Percentiles rank a stretch among this genome's conserved stretches.
These are phyloP conservation scores for Drosophila subpulchrella DNA, from an alignment of 1,140 invertebrate species.

Conservation along the genomic window DNA sequence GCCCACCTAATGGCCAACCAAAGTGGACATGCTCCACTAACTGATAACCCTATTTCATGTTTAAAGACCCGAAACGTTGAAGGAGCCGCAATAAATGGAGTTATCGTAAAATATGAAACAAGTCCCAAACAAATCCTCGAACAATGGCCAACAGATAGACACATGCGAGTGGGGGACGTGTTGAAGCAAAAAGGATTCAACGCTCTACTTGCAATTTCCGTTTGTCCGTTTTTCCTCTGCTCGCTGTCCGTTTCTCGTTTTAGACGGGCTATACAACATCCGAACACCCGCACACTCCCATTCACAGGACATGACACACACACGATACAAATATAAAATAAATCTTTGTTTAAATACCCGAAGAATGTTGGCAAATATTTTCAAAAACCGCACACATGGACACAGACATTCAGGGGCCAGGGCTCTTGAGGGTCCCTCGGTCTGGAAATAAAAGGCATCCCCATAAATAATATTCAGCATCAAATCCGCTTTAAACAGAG, in stretches of 20 bases:
- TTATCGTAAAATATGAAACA: slow-evolving; percentile 81
- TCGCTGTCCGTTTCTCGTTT: slow-evolving; percentile 39
- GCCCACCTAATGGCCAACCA: slow-evolving; percentile 7
- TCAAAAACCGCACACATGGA: slow-evolving; percentile 39
- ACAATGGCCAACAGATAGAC: slow-evolving; percentile 62
- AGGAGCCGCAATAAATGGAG: slow-evolving; percentile 67
- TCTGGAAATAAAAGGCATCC: slow-evolving; percentile 66
- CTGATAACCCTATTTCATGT: slow-evolving; percentile 71
- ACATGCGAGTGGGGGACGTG: slow-evolving; percentile 51
- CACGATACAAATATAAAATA: slow-evolving; percentile 74
- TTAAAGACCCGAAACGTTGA: slow-evolving; percentile 58
- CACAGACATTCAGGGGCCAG: slow-evolving; percentile 7
- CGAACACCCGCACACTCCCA: background rate
- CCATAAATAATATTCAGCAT: slow-evolving; percentile 79
- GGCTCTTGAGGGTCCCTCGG: slow-evolving; percentile 62
- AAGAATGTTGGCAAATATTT: slow-evolving; percentile 80
- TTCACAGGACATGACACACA: slow-evolving; percentile 2
- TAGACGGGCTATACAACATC: slow-evolving; percentile 38
- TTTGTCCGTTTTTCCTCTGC: slow-evolving; percentile 52
- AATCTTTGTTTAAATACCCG: slow-evolving; percentile 82
- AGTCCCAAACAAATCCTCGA: slow-evolving; percentile 76
- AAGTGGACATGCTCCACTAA: slow-evolving; percentile 31
- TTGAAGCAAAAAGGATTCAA: slow-evolving; percentile 80
- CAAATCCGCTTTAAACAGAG: slow-evolving; percentile 78
- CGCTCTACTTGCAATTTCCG: slow-evolving; percentile 79